Conservation (phyloP, 2,113 vertebrate species). For the Rhinichthys klamathensis region DNA sequence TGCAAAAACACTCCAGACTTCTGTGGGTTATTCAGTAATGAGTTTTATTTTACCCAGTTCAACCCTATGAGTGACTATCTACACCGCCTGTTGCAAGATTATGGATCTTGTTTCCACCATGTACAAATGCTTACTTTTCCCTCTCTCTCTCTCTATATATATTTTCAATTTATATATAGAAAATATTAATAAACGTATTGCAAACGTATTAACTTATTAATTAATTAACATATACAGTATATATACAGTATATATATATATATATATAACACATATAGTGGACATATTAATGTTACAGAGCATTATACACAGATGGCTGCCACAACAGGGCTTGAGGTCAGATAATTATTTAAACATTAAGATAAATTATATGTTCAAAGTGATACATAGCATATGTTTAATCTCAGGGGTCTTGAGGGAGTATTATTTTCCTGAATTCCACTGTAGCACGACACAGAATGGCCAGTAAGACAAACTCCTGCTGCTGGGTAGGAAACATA, state of each 20-base stretch:
- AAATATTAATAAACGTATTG: not conserved
- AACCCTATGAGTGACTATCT: not conserved
- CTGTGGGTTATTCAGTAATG: not conserved
- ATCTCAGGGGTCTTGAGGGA: not conserved
- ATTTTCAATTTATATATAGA: not conserved
- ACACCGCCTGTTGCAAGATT: not conserved
- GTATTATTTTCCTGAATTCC: not conserved
- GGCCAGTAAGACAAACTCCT: not conserved
- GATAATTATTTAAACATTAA: not conserved
- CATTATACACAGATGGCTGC: not conserved
- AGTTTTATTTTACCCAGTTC: not conserved
- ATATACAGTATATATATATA: no score
- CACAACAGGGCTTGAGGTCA: not conserved
- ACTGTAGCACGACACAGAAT: no score
- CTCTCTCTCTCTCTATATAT: not conserved
- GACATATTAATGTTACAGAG: no score
- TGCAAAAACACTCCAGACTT: slow-evolving; percentile 5
- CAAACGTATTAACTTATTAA: no score
- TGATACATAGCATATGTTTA: not conserved
- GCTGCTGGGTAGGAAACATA: not conserved
- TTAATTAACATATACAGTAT: no score
- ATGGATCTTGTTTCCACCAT: not conserved
- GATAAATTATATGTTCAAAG: not conserved
- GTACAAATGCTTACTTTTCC: not conserved
- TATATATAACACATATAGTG: no score